These are phyloP conservation scores for Drosophila sulfurigaster DNA, from an alignment of 1,140 invertebrate genomes.

Conservation along the genomic window DNA sequence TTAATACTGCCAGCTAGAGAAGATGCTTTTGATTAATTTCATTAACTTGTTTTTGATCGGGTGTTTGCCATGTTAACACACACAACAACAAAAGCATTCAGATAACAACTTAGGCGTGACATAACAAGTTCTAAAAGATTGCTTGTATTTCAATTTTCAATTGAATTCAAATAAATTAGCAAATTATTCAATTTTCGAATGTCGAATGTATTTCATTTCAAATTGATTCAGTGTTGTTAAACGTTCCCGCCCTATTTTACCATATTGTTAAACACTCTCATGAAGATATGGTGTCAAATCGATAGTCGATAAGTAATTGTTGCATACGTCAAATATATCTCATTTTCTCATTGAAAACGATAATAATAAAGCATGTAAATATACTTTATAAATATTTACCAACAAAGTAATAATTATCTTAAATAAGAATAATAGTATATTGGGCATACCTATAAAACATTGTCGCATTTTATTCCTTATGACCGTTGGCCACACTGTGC, in stretches of 20 bases:
- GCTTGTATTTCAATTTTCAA: not conserved
- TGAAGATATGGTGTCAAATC: not conserved
- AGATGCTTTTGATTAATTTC: slow-evolving; percentile 65
- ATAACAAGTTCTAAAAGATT: slow-evolving; percentile 42
- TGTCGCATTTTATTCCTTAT: not conserved
- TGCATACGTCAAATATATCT: not conserved
- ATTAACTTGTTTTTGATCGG: slow-evolving; percentile 60
- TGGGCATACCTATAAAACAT: not conserved
- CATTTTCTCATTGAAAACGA: too few relatives aligned
- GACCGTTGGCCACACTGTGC: slow-evolving; percentile 23
- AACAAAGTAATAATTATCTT: not conserved
- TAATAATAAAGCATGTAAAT: not conserved
- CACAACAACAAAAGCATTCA: slow-evolving; percentile 27
- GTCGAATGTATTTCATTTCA: not conserved
- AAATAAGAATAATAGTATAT: slow-evolving; percentile 2
- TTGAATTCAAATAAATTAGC: slow-evolving; percentile 2
- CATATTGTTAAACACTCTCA: slow-evolving; percentile 2
- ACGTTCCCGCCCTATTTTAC: not conserved
- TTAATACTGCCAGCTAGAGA: slow-evolving; percentile 58
- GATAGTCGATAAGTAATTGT: not conserved
- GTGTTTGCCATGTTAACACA: slow-evolving; percentile 60
- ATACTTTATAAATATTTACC: not conserved
- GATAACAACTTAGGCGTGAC: slow-evolving; percentile 18
- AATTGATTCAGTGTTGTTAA: not conserved
- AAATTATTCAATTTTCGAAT: not conserved